Percentiles rank a stretch among this genome's conserved stretches.
These are phyloP conservation scores for Trichoplusia ni DNA, from an alignment of 1,140 invertebrate genomes.

Conservation along the genomic window DNA sequence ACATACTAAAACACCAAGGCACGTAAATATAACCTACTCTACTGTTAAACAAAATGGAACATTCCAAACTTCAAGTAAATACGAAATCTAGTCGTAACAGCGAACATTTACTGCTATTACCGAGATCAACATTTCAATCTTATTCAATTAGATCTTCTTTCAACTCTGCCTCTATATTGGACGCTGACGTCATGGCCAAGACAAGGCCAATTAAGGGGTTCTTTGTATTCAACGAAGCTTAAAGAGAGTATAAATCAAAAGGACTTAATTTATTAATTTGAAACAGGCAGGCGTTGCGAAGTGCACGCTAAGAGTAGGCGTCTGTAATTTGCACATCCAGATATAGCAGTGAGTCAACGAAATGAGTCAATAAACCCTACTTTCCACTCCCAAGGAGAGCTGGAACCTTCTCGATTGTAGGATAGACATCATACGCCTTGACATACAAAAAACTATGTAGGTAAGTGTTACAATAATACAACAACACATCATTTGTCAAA, in stretches of 20 bases:
- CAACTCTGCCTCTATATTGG: not conserved
- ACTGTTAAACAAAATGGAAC: not conserved
- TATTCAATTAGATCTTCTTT: conserved; percentile 8
- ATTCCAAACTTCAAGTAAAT: not conserved
- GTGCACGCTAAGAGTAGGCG: conserved; percentile 30
- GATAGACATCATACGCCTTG: no score
- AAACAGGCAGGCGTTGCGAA: not conserved
- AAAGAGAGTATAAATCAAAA: conserved; percentile 18
- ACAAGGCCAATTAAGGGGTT: not conserved
- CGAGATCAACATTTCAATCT: conserved; percentile 9
- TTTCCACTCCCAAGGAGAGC: conserved; percentile 25
- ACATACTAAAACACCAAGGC: no score
- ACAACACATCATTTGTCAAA: no score
- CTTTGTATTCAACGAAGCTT: not conserved
- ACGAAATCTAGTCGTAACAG: no score
- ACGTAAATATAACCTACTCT: not conserved
- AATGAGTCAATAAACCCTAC: conserved; percentile 9
- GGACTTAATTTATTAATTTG: not conserved
- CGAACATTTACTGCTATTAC: no score
- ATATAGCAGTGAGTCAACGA: conserved; percentile 46
- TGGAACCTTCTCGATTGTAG: not conserved
- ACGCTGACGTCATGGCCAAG: conserved; percentile 4
- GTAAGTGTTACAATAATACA: not conserved
- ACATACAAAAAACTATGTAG: no score
- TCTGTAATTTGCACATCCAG: conserved; percentile 43